Base-by-base conservation (phyloP, 2,113 vertebrate genomes). In the Phoxinus phoxinus region DNA sequence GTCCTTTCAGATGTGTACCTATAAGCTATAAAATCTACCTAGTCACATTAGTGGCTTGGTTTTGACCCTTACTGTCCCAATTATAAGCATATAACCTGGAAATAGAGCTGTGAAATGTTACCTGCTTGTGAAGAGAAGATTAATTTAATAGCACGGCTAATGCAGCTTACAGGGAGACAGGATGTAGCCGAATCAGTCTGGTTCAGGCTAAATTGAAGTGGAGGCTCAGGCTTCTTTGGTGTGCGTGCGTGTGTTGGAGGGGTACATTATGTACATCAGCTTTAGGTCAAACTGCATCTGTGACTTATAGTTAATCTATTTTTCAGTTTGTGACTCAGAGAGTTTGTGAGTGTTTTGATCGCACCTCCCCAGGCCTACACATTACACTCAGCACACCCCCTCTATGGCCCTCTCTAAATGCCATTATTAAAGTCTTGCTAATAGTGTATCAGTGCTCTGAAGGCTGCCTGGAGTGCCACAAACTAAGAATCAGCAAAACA, bases 271-370 rank as follows among this genome's bases (percentile, higher is more conserved):
- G 63, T 84, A 65, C 77, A 82, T 67, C 46, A 84, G 63, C 48
- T 77, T 85, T n/a, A 51, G 86, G 69, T 85, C 84, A 72, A 85
- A 48, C 76, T 85, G 79, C 44, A 65, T 88, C 72, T 85, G 73
- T 85, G 87, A 69, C 72, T 71, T 74, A 82, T 63, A 51, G 75
- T n/a, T 65, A 63, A 67, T n/a, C 61, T 82, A 27, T 81, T 84
- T 88, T 78, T 69, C 79, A 86, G 84, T 79, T 84, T 80, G 61
- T 88, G 87, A 87, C 77, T 87, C 86, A 87, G 83, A 87, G 81
- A 83, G 79, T 56, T 73, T 59, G 53, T 85, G 84, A 77, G 87
- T 9, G 73, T 81, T 83, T 67, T 37, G 73, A 86, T 76, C 67
- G 63, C 48, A 30, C 81, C 73, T 65, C 73, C 84, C 67, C 53